These are phyloP conservation scores for Sympetrum striolatum DNA, from an alignment of 2,888 invertebrate species.

Conservation along the genomic window DNA sequence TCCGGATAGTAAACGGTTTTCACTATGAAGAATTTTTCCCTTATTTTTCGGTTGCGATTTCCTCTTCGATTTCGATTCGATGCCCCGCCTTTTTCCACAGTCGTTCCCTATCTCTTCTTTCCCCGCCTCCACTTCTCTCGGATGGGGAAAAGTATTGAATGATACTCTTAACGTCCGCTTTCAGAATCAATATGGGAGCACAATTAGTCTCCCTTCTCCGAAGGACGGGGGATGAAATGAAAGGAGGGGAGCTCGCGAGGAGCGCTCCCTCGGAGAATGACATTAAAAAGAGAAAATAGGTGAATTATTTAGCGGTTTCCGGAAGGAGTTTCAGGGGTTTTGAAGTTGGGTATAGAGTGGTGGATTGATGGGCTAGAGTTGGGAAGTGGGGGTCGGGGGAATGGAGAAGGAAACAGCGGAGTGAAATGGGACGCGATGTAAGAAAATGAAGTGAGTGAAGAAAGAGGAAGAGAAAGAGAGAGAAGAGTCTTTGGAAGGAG, in stretches of 20 bases:
- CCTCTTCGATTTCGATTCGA: too few relatives aligned
- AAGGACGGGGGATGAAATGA: background rate
- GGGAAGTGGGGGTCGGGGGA: background rate
- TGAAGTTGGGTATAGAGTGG: background rate
- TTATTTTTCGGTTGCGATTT: too few relatives aligned
- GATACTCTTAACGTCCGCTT: background rate
- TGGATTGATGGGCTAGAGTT: too few relatives aligned
- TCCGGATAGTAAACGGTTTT: too few relatives aligned
- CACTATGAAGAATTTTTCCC: too few relatives aligned
- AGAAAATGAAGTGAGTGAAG: background rate
- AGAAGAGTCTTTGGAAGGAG: background rate
- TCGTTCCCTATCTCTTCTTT: background rate
- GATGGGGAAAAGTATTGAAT: background rate
- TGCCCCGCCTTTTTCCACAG: background rate
- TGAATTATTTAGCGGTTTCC: slow-evolving; percentile 16
- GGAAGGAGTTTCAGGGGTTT: background rate
- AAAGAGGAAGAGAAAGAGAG: background rate
- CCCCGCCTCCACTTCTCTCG: background rate
- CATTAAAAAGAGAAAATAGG: background rate
- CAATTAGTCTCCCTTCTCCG: background rate
- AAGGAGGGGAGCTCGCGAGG: background rate
- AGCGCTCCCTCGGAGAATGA: background rate
- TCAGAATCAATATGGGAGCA: background rate
- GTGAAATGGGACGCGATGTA: too few relatives aligned
- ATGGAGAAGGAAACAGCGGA: background rate